phyloP scores from a whole-genome alignment of 64 coral and sea anemone genomes.

The Pachyseris speciosa region DNA sequence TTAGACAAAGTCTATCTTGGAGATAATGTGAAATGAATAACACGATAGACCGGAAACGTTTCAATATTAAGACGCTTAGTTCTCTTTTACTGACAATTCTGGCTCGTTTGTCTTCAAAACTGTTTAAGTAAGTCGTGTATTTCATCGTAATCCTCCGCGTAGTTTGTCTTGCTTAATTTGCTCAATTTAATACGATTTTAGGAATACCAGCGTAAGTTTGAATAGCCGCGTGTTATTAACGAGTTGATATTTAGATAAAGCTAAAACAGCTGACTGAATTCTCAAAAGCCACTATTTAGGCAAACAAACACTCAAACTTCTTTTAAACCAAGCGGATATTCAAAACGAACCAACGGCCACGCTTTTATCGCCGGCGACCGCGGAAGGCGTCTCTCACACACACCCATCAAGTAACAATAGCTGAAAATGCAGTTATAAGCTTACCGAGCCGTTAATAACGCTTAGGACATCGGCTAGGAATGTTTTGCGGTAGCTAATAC shows the following conservation, averaged over 20 bases:
- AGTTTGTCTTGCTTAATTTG: background rate
- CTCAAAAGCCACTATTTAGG: conserved; percentile 23
- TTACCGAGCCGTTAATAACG: background rate
- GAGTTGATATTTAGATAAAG: background rate
- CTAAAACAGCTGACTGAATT: conserved; percentile 3
- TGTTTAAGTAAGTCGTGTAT: background rate
- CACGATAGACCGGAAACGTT: background rate
- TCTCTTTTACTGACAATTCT: background rate
- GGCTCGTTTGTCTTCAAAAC: background rate
- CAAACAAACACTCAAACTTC: conserved; percentile 47
- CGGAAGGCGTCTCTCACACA: conserved; percentile 1
- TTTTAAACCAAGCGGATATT: conserved; percentile 16
- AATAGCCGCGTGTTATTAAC: background rate
- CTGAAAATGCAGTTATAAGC: background rate
- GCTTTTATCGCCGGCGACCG: background rate
- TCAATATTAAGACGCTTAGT: background rate
- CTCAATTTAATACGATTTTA: background rate
- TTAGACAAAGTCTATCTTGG: conserved; percentile 25
- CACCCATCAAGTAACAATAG: background rate
- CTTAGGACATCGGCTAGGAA: background rate
- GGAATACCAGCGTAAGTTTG: background rate
- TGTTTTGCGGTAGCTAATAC: background rate
- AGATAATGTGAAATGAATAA: background rate
- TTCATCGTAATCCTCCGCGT: background rate
- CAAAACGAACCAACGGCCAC: background rate